phyloP scores from a whole-genome alignment of 2,113 vertebrate species.

The Otocyon megalotis region DNA sequence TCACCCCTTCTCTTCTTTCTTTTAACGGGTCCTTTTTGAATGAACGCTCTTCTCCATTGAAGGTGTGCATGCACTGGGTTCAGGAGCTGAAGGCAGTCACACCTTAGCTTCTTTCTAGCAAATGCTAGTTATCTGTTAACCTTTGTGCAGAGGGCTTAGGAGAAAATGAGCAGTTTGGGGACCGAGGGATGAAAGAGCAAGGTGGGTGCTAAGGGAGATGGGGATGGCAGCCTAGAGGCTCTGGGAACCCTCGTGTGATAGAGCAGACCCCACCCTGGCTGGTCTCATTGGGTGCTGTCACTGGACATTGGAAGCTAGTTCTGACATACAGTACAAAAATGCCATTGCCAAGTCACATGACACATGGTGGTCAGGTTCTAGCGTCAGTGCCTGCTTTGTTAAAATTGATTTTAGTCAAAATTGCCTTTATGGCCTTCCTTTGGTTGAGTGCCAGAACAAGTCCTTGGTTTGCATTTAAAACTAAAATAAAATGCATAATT shows the following conservation, averaged over 20 bases:
- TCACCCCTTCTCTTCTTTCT: neutral
- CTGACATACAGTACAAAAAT: neutral
- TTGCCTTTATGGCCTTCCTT: neutral
- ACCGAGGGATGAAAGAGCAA: neutral
- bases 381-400: neutral
- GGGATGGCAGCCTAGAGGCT: no score
- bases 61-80: no score
- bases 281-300: no score
- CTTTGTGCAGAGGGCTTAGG: neutral
- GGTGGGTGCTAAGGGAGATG: neutral
- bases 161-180: neutral
- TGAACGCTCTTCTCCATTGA: fast-evolving
- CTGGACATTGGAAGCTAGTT: neutral
- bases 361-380: neutral
- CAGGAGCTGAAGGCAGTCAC: neutral
- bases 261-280: neutral
- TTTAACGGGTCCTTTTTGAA: neutral
- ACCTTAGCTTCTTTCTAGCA: neutral
- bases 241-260: neutral
- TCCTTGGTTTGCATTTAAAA: neutral
- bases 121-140: neutral
- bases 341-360: neutral
- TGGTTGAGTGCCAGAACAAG: neutral
- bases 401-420: neutral
- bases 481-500: neutral